Percentiles rank a stretch among this genome's conserved stretches.
phyloP scores from a whole-genome alignment of 2,797 vertebrate species.

The Pangasius larnaudii region DNA sequence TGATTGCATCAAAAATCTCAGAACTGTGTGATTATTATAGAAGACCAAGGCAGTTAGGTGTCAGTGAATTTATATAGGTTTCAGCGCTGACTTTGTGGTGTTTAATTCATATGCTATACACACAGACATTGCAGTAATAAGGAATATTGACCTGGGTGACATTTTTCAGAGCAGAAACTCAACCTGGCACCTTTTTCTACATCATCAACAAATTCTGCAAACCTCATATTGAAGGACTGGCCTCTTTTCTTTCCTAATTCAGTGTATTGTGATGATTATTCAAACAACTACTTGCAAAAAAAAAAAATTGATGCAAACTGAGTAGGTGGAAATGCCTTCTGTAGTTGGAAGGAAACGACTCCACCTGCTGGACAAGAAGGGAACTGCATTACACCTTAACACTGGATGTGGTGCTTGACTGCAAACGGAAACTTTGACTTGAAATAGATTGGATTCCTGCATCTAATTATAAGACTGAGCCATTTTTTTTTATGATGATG shows the following conservation, averaged over 20 bases:
- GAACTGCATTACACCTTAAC: constrained; percentile 36
- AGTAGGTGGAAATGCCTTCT: not conserved
- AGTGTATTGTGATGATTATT: constrained; percentile 25
- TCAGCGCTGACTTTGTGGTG: not conserved
- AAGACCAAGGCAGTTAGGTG: not conserved
- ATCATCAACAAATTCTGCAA: not conserved
- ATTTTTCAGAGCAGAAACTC: not conserved
- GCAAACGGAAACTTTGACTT: constrained; percentile 43
- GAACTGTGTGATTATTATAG: not conserved
- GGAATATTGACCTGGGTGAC: not conserved
- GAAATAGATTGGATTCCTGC: constrained; percentile 48
- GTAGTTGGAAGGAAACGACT: constrained; percentile 23
- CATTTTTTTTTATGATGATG: constrained; percentile 34
- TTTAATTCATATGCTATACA: not conserved
- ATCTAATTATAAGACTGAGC: constrained; percentile 46
- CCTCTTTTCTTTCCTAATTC: not conserved
- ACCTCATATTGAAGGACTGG: constrained; percentile 29
- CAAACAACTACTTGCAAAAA: constrained; percentile 12
- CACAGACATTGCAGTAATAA: not conserved
- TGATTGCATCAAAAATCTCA: not conserved
- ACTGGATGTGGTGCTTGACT: constrained; percentile 24
- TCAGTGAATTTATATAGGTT: not conserved
- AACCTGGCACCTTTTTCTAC: constrained; percentile 27
- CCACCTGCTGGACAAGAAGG: constrained; percentile 31
- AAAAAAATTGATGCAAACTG: not conserved